Evolutionary conservation across 2,888 invertebrate genomes (phyloP).

Genomic region (Euclidia mi): DNA sequence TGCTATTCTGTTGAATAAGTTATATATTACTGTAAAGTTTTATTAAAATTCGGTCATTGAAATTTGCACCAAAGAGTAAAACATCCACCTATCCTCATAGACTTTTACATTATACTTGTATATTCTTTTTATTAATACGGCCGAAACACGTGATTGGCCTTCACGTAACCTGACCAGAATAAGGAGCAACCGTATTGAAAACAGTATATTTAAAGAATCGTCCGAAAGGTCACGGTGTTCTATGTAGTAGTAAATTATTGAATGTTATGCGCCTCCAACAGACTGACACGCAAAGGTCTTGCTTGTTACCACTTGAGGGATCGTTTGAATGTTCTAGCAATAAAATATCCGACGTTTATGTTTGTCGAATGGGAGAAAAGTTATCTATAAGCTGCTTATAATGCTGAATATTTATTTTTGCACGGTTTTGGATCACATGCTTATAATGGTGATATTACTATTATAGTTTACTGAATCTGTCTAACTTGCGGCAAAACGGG

Average conservation of each 20-base stretch:
- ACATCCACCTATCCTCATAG: too few species aligned
- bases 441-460: background rate
- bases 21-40: too few species aligned
- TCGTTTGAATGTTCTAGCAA: conserved; percentile 29
- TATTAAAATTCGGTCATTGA: too few species aligned
- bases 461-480: too few species aligned
- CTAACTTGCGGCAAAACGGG: too few species aligned
- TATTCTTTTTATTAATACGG: too few species aligned
- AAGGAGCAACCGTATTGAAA: conserved; percentile 18
- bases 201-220: conserved; percentile 18
- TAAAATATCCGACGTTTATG: conserved; percentile 17
- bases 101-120: too few species aligned
- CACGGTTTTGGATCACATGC: background rate
- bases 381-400: background rate
- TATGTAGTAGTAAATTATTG: conserved; percentile 62
- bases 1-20: too few species aligned
- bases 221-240: conserved; percentile 49
- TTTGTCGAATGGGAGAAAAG: conserved; percentile 7
- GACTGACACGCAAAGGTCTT: conserved; percentile 69
- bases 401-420: background rate
- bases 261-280: conserved; percentile 46
- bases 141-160: background rate
- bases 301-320: conserved; percentile 31
- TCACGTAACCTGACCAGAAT: background rate
- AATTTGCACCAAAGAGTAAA: too few species aligned